Evolutionary conservation across 2,797 vertebrate species (phyloP), one percentile per base, ranked within the genome.

Genomic region (Cyprinodon diabolis): DNA sequence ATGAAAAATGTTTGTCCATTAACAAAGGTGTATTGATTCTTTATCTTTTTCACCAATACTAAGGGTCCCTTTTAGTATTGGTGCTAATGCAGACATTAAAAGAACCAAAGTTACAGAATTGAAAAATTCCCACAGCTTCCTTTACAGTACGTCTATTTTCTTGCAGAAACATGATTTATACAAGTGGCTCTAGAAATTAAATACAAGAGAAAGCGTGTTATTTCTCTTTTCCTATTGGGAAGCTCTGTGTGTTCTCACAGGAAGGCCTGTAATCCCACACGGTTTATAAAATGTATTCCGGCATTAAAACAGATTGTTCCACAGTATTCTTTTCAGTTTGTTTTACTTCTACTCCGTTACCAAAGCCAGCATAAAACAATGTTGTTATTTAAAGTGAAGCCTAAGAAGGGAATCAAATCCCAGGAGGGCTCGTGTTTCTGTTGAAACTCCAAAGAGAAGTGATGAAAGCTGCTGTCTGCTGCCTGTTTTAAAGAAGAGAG

Each of bases 381-480:
- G 68, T 13, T 57, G 71, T 71, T 72, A 52, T 76, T 79, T 76
- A 60, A 70, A 76, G 77, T 43, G 78, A 76, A 74, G 78, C 70
- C 48, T 69, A 48, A 47, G 25, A 58, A 49, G 71, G 49, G 55
- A 68, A 84, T 74, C 58, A 71, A 79, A 77, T 82, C 76, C 62
- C 55, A 56, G 69, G 63, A 79, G 75, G 0, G 25, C 71, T 77
- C 17, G 70, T 72, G 5, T 83, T 82, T 77, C 69, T 82, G 79
- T 68, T 76, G 76, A 56, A 71, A 75, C 79, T 85, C 72, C 70
- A 60, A 84, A 74, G 83, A 66, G 69, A 65, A 70, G 77, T 19
- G 69, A 84, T 88, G 77, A 84, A 90, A 87, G 82, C 71, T 10
- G 60, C 23, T 69, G 76, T 82, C 68, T 74, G 62, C 66, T 52